These are phyloP conservation scores for Zaprionus tsacasi DNA, from an alignment of 1,140 invertebrate genomes.

Conservation along the genomic window DNA sequence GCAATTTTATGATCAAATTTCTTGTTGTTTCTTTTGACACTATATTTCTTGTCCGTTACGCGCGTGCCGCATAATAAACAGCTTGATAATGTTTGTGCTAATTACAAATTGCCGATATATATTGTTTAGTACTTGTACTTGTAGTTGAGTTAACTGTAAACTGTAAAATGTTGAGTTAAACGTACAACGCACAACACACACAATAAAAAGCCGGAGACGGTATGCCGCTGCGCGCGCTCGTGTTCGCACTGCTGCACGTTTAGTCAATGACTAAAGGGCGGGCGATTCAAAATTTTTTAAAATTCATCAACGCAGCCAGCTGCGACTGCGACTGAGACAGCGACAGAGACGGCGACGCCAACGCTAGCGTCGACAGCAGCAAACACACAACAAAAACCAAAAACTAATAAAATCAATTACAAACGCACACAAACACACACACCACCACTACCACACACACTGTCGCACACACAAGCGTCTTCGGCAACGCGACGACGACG, in stretches of 20 bases:
- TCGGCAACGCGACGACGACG: slow-evolving; percentile 14
- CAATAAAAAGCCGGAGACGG: slow-evolving; percentile 38
- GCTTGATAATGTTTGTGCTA: slow-evolving; percentile 27
- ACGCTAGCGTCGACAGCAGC: slow-evolving; percentile 61
- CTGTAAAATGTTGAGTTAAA: not conserved
- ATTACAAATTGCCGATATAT: slow-evolving; percentile 30
- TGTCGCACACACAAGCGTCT: slow-evolving; percentile 36
- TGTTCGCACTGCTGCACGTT: slow-evolving; percentile 83
- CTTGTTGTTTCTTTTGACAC: slow-evolving; percentile 11
- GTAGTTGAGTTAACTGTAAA: slow-evolving; percentile 10
- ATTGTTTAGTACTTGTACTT: slow-evolving; percentile 1
- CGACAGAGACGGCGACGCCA: slow-evolving; percentile 36
- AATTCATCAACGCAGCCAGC: slow-evolving; percentile 72
- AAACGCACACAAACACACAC: slow-evolving; percentile 72
- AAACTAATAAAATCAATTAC: slow-evolving; percentile 84
- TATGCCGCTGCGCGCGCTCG: slow-evolving; percentile 51
- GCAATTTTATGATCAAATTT: slow-evolving; percentile 35
- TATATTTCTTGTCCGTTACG: slow-evolving; percentile 51
- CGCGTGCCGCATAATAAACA: slow-evolving; percentile 61
- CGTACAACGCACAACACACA: not conserved
- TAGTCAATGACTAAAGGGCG: slow-evolving; percentile 84
- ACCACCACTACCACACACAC: slow-evolving; percentile 10
- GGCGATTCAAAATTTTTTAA: slow-evolving; percentile 84
- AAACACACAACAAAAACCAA: slow-evolving; percentile 81
- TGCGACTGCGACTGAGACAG: slow-evolving; percentile 37